These are phyloP conservation scores for Standfussiana lucernea DNA, from an alignment of 2,888 invertebrate species.

Conservation along the genomic window DNA sequence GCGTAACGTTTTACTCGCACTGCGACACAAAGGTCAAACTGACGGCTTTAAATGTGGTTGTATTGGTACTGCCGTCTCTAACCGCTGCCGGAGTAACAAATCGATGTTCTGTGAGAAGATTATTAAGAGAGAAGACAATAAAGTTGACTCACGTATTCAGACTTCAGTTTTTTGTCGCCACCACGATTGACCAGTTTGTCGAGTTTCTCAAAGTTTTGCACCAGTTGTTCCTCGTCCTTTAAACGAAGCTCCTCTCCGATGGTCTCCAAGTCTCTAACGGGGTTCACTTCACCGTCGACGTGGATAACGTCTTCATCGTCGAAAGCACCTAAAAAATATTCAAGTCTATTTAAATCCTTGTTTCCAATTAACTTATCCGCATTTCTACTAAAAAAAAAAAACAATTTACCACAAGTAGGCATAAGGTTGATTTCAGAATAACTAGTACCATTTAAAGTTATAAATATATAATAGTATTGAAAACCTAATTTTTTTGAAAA, in stretches of 20 bases:
- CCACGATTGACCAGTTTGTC: slow-evolving; percentile 96
- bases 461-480: no score
- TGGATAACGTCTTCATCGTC: slow-evolving; percentile 99
- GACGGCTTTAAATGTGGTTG: not conserved
- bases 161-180: slow-evolving; percentile 98
- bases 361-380: not conserved
- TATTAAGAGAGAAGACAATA: not conserved
- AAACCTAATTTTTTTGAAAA: no score
- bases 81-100: not conserved
- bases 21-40: not conserved
- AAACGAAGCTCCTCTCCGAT: slow-evolving; percentile 98
- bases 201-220: slow-evolving; percentile 95
- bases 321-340: slow-evolving; percentile 94
- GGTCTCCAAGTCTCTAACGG: slow-evolving; percentile 98
- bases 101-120: not conserved
- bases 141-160: slow-evolving; percentile 95
- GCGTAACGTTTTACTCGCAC: not conserved
- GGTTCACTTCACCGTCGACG: slow-evolving; percentile 99
- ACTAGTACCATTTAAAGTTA: not conserved
- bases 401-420: not conserved
- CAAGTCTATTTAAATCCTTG: not conserved
- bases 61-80: not conserved
- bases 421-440: not conserved
- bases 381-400: not conserved
- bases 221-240: slow-evolving; percentile 97